Percentiles rank a stretch among this genome's conserved stretches.
Evolutionary conservation across 1,140 invertebrate species (phyloP).

Genomic region (Drosophila rufa): DNA sequence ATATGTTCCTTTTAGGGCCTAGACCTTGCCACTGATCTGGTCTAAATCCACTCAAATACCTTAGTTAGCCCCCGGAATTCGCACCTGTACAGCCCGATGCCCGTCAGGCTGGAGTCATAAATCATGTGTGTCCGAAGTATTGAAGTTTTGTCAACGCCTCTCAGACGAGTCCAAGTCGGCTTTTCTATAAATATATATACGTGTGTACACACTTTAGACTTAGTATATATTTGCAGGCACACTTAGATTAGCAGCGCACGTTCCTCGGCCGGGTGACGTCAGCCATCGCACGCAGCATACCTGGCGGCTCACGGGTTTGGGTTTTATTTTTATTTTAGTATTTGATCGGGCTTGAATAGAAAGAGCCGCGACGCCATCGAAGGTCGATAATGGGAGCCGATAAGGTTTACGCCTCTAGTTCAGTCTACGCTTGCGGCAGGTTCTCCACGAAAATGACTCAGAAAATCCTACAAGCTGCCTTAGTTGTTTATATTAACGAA

Average conservation of each 20-base stretch:
- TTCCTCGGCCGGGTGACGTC: slow-evolving; percentile 43
- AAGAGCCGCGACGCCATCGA: slow-evolving; percentile 25
- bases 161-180: slow-evolving; percentile 34
- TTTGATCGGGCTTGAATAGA: slow-evolving; percentile 39
- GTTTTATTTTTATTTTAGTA: slow-evolving; percentile 5
- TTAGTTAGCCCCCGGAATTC: not conserved
- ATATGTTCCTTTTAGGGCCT: too few species aligned
- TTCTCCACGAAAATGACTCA: not conserved
- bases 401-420: slow-evolving; percentile 19
- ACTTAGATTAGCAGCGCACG: slow-evolving; percentile 55
- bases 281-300: slow-evolving; percentile 30
- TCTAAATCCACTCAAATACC: not conserved
- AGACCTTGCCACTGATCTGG: too few species aligned
- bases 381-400: slow-evolving; percentile 31
- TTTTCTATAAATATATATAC: not conserved
- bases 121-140: slow-evolving; percentile 30
- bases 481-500: not conserved
- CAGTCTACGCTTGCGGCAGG: slow-evolving; percentile 1
- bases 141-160: slow-evolving; percentile 45
- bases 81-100: slow-evolving; percentile 12
- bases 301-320: slow-evolving; percentile 10
- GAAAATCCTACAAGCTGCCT: not conserved
- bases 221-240: slow-evolving; percentile 19
- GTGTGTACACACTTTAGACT: not conserved
- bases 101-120: slow-evolving; percentile 31